These are phyloP conservation scores for Xestoiulus laeticollis DNA, from an alignment of 2,888 invertebrate genomes.

Conservation along the genomic window DNA sequence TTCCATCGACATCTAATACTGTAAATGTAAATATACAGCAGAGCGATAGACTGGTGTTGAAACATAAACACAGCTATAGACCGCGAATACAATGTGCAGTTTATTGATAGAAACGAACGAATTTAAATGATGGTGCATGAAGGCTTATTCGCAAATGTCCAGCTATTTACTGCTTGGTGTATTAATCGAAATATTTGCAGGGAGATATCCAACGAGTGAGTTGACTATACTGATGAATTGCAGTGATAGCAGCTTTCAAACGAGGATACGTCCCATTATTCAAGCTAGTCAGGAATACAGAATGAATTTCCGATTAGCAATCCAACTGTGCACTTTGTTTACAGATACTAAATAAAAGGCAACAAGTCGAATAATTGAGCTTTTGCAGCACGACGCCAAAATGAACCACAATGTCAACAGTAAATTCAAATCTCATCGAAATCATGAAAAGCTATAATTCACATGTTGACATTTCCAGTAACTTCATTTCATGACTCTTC, in stretches of 20 bases:
- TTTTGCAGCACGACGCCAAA: neutral
- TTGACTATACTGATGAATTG: neutral
- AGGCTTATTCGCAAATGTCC: neutral
- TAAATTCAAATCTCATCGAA: neutral
- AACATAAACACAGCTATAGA: conserved; percentile 1
- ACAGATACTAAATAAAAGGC: neutral
- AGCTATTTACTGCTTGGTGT: neutral
- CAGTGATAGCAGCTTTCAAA: neutral
- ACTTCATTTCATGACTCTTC: too few species aligned
- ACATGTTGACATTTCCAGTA: too few species aligned
- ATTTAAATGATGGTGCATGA: neutral
- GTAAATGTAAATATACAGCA: neutral
- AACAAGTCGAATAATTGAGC: neutral
- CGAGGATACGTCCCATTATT: neutral
- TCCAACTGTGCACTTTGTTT: neutral
- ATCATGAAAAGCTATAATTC: neutral
- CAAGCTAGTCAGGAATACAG: neutral
- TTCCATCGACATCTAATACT: neutral
- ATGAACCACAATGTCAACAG: neutral
- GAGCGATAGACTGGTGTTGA: neutral
- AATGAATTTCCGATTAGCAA: neutral
- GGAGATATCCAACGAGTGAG: neutral
- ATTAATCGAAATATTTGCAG: neutral
- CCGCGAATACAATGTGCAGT: neutral
- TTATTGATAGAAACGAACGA: conserved; percentile 4